phyloP scores from a whole-genome alignment of 2,888 invertebrate genomes.

The Drosophila falleni region DNA sequence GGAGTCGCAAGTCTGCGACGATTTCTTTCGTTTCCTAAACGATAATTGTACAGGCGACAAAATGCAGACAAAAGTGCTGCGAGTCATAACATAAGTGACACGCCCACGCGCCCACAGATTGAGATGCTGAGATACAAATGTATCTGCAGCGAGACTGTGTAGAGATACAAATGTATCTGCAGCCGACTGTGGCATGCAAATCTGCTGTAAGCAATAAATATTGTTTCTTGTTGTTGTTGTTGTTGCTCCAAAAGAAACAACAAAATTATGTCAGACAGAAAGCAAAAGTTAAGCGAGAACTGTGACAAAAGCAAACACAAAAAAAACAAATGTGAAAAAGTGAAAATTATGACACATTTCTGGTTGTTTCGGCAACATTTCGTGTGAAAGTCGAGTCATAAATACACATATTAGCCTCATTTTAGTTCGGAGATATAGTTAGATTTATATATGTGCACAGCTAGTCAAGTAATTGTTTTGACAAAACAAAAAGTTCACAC shows the following conservation, averaged over 20 bases:
- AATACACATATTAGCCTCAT: conserved; percentile 81
- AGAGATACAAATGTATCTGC: conserved; percentile 35
- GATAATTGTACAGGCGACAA: conserved; percentile 38
- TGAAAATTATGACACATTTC: conserved; percentile 72
- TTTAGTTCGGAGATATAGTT: conserved; percentile 37
- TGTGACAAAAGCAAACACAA: conserved; percentile 50
- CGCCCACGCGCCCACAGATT: conserved; percentile 40
- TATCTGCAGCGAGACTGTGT: conserved; percentile 34
- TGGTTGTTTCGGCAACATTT: conserved; percentile 2
- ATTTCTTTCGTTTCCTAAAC: conserved; percentile 15
- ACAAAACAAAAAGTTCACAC: not conserved
- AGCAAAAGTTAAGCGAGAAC: conserved; percentile 70
- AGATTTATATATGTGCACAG: conserved; percentile 5
- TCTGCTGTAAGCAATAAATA: conserved; percentile 55
- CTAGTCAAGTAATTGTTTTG: not conserved
- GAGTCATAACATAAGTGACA: conserved; percentile 9
- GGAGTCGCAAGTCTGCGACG: conserved; percentile 11
- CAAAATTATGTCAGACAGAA: conserved; percentile 59
- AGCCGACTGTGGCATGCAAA: conserved; percentile 51
- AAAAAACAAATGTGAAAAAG: conserved; percentile 51
- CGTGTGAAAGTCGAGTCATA: conserved; percentile 64
- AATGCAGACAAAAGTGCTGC: conserved; percentile 28
- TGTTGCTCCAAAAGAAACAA: conserved; percentile 15
- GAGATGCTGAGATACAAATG: conserved; percentile 38
- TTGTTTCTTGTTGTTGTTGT: conserved; percentile 20